Evolutionary conservation across 2,888 invertebrate species (phyloP).

Genomic region (Ommatoiulus sabulosus): DNA sequence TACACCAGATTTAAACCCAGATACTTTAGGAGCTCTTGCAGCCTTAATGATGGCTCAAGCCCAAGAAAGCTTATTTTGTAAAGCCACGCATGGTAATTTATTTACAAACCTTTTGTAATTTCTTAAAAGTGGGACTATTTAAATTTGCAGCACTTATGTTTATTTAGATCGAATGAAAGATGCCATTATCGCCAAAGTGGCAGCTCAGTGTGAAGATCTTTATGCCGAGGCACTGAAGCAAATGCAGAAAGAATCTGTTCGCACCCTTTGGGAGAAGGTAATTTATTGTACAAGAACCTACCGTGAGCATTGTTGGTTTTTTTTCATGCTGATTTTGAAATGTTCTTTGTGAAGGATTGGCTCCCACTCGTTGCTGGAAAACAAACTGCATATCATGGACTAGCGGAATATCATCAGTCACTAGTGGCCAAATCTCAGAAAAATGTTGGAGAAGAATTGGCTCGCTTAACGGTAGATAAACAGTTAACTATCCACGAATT

Average conservation of each 20-base stretch:
- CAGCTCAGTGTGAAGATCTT: conserved; percentile 91
- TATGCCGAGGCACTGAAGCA: conserved; percentile 90
- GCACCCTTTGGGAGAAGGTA: conserved; percentile 90
- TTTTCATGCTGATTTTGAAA: conserved; percentile 15
- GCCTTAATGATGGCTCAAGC: conserved; percentile 97
- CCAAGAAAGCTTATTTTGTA: conserved; percentile 96
- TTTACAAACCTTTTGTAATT: background rate
- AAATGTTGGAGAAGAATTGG: conserved; percentile 89
- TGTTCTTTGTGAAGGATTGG: conserved; percentile 71
- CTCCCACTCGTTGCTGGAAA: conserved; percentile 78
- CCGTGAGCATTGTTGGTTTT: background rate
- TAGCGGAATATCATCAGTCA: conserved; percentile 91
- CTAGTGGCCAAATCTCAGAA: conserved; percentile 82
- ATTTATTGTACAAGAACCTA: background rate
- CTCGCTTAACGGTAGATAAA: conserved; percentile 76
- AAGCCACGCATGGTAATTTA: conserved; percentile 75
- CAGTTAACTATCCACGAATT: background rate
- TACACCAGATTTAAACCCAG: conserved; percentile 94
- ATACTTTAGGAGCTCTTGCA: conserved; percentile 87
- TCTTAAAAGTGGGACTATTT: background rate
- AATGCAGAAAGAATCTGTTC: conserved; percentile 85
- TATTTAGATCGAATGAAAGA: conserved; percentile 94
- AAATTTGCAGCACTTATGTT: conserved; percentile 56
- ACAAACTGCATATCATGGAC: conserved; percentile 87
- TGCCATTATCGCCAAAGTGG: conserved; percentile 88